Percentiles rank a stretch among this genome's conserved stretches.
phyloP scores from a whole-genome alignment of 2,888 invertebrate species.

The Keiferia lycopersicella region DNA sequence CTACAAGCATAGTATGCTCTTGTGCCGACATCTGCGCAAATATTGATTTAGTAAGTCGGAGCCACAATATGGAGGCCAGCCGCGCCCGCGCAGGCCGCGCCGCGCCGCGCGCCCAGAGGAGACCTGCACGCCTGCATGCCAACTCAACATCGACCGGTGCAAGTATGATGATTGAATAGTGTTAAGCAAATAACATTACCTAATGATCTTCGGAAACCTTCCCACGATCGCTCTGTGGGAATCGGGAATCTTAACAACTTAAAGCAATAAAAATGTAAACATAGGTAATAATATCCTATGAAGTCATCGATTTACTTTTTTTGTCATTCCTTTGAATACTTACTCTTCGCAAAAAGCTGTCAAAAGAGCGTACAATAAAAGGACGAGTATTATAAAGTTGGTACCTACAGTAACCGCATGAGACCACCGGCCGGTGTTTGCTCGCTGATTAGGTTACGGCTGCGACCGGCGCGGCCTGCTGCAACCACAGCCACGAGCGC shows the following conservation, averaged over 20 bases:
- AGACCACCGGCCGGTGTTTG: constrained; percentile 43
- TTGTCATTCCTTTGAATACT: constrained; percentile 26
- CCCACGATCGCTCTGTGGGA: constrained; percentile 39
- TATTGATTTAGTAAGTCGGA: constrained; percentile 80
- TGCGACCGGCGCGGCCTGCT: neutral
- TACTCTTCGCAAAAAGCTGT: constrained; percentile 36
- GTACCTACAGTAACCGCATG: constrained; percentile 52
- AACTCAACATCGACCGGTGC: constrained; percentile 44
- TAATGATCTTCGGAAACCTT: constrained; percentile 40
- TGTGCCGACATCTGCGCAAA: constrained; percentile 80
- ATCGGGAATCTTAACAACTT: neutral
- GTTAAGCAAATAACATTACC: constrained; percentile 46
- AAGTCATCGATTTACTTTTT: neutral
- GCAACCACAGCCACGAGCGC: neutral
- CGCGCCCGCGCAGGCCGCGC: constrained; percentile 45
- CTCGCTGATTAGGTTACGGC: constrained; percentile 43
- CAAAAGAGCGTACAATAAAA: constrained; percentile 44
- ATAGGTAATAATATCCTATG: neutral
- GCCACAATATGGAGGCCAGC: constrained; percentile 59
- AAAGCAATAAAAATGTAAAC: neutral
- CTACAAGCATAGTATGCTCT: constrained; percentile 78
- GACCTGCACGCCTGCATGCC: constrained; percentile 40
- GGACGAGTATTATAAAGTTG: constrained; percentile 48
- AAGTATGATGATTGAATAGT: constrained; percentile 48
- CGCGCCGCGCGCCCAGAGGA: constrained; percentile 43